Evolutionary conservation across 2,888 invertebrate genomes (phyloP).

Genomic region (Lasioglossum zephyrum): DNA sequence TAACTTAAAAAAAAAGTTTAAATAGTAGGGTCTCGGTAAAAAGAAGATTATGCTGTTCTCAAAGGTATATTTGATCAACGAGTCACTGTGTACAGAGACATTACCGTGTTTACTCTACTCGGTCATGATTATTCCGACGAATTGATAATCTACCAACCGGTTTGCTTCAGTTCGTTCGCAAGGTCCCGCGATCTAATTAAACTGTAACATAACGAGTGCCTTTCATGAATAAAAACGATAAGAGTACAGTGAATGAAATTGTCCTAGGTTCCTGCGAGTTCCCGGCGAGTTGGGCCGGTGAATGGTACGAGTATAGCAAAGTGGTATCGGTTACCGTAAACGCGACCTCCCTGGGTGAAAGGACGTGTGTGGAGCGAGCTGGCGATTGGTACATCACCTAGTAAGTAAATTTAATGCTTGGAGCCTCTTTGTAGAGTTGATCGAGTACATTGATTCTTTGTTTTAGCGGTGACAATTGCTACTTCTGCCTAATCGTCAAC

Average conservation of each 20-base stretch:
- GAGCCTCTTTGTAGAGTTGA: not conserved
- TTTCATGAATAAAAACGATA: not conserved
- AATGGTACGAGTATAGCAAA: conserved; percentile 91
- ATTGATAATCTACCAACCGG: not conserved
- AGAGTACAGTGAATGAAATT: conserved; percentile 55
- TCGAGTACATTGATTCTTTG: conserved; percentile 25
- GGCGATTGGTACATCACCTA: conserved; percentile 86
- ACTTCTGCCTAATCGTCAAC: conserved; percentile 86
- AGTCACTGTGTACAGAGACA: not conserved
- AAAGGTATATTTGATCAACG: not conserved
- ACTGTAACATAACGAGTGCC: not conserved
- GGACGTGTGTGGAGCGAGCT: conserved; percentile 87
- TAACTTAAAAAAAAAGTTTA: too few species aligned
- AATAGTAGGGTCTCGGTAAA: not conserved
- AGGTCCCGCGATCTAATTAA: not conserved
- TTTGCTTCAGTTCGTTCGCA: not conserved
- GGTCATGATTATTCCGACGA: not conserved
- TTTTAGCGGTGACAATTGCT: conserved; percentile 84
- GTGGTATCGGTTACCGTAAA: conserved; percentile 82
- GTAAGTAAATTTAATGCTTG: conserved; percentile 69
- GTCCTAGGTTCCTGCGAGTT: conserved; percentile 89
- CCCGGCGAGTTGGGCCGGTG: conserved; percentile 89
- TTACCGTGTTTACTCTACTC: not conserved
- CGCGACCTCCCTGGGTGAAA: conserved; percentile 86
- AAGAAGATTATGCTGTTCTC: not conserved